A percentile compares a stretch with the other conserved stretches of the same genome.
Evolutionary conservation across 2,797 vertebrate genomes (phyloP).

Genomic region (Phataginus tetradactyla): DNA sequence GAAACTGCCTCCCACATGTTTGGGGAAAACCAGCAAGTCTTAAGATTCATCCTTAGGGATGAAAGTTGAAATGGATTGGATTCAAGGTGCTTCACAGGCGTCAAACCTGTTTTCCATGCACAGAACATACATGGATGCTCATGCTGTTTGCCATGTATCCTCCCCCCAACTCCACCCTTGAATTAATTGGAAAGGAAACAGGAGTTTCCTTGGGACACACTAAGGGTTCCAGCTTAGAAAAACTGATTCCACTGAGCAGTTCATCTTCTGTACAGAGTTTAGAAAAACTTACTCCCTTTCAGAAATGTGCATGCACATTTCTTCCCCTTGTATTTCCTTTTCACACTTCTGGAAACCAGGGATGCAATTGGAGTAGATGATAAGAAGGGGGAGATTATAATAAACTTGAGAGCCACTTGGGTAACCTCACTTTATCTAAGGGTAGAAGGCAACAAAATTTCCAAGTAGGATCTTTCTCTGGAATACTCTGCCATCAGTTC

Average conservation of each 20-base stretch:
- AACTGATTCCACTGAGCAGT: neutral
- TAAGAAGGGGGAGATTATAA: neutral
- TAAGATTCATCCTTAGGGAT: neutral
- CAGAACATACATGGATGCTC: neutral
- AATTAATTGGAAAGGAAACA: neutral
- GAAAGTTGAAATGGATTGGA: constrained; percentile 19
- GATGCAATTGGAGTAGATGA: neutral
- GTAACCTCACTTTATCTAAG: neutral
- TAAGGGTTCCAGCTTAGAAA: neutral
- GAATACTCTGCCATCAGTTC: neutral
- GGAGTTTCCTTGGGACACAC: neutral
- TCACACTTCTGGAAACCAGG: neutral
- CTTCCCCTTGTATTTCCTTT: neutral
- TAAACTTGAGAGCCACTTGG: neutral
- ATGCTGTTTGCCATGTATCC: neutral
- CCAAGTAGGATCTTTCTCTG: neutral
- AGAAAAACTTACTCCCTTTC: neutral
- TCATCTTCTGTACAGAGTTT: neutral
- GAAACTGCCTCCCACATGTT: constrained; percentile 10
- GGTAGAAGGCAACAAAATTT: neutral
- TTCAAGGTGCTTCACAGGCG: neutral
- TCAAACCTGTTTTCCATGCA: neutral
- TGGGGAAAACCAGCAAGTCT: constrained; percentile 21
- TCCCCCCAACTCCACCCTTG: neutral
- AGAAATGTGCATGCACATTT: neutral